phyloP scores from a whole-genome alignment of 2,888 invertebrate genomes.

The Aphidoletes aphidimyza region DNA sequence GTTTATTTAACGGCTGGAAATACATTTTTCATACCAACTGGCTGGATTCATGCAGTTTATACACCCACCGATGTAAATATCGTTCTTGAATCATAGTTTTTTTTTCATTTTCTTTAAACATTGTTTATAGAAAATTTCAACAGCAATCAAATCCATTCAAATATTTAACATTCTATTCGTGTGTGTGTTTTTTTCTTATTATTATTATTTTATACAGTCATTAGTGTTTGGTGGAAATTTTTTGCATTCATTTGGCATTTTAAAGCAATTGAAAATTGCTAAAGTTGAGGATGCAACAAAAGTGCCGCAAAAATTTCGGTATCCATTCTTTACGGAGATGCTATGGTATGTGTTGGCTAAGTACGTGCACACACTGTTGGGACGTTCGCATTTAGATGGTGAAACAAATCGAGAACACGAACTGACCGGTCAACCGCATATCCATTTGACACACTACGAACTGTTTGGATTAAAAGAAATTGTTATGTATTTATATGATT shows the following conservation, averaged over 20 bases:
- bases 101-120: neutral
- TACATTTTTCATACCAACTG: conserved; percentile 97
- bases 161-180: neutral
- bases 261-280: conserved; percentile 94
- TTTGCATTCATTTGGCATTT: conserved; percentile 94
- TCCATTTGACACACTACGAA: conserved; percentile 83
- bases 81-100: neutral
- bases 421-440: conserved; percentile 67
- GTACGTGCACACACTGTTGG: conserved; percentile 88
- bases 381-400: conserved; percentile 79
- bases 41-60: conserved; percentile 99
- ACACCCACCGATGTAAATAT: conserved; percentile 81
- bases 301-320: conserved; percentile 96
- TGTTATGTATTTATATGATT: conserved; percentile 88
- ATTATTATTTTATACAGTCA: conserved; percentile 67
- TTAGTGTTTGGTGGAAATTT: conserved; percentile 99
- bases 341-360: conserved; percentile 96
- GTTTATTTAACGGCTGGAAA: conserved; percentile 84
- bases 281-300: conserved; percentile 95
- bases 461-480: conserved; percentile 86
- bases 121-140: no score
- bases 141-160: neutral
- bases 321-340: conserved; percentile 98
- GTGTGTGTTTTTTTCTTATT: neutral
- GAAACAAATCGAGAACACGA: conserved; percentile 63